Evolutionary conservation across 2,888 invertebrate genomes (phyloP).

Genomic region (Drosophila emarginata): DNA sequence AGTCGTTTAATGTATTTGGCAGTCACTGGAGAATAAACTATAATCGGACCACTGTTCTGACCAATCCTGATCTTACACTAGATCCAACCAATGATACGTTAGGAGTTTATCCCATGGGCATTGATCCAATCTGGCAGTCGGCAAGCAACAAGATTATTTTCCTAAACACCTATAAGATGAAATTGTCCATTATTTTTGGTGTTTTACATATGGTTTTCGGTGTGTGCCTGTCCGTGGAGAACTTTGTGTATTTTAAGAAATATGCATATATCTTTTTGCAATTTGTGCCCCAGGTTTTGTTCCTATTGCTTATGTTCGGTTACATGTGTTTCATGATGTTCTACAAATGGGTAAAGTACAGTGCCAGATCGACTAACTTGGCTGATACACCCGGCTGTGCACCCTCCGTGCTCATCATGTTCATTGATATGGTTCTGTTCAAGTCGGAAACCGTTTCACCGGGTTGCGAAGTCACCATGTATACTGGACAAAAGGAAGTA

Average conservation of each 20-base stretch:
- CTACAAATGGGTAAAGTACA: slow-evolving; percentile 92
- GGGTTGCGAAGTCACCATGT: slow-evolving; percentile 86
- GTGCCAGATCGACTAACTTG: slow-evolving; percentile 80
- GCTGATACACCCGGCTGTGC: slow-evolving; percentile 84
- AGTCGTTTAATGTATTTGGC: slow-evolving; percentile 96
- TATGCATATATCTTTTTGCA: slow-evolving; percentile 89
- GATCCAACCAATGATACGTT: slow-evolving; percentile 85
- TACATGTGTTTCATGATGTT: slow-evolving; percentile 96
- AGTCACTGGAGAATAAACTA: slow-evolving; percentile 89
- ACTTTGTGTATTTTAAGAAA: slow-evolving; percentile 89
- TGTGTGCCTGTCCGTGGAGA: slow-evolving; percentile 90
- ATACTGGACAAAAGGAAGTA: slow-evolving; percentile 84
- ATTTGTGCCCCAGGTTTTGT: slow-evolving; percentile 95
- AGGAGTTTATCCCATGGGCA: slow-evolving; percentile 89
- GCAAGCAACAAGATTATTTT: slow-evolving; percentile 95
- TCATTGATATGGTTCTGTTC: slow-evolving; percentile 90
- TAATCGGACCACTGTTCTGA: slow-evolving; percentile 83
- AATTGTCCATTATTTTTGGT: slow-evolving; percentile 95
- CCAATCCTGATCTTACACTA: slow-evolving; percentile 84
- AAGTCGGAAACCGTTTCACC: slow-evolving; percentile 82
- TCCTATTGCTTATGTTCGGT: slow-evolving; percentile 92
- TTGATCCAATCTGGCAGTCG: slow-evolving; percentile 90
- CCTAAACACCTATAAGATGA: slow-evolving; percentile 97
- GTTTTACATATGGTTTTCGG: slow-evolving; percentile 97
- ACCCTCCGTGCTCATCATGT: slow-evolving; percentile 89